Conservation (phyloP, 2,888 invertebrate species). For the Chirona hameri region DNA sequence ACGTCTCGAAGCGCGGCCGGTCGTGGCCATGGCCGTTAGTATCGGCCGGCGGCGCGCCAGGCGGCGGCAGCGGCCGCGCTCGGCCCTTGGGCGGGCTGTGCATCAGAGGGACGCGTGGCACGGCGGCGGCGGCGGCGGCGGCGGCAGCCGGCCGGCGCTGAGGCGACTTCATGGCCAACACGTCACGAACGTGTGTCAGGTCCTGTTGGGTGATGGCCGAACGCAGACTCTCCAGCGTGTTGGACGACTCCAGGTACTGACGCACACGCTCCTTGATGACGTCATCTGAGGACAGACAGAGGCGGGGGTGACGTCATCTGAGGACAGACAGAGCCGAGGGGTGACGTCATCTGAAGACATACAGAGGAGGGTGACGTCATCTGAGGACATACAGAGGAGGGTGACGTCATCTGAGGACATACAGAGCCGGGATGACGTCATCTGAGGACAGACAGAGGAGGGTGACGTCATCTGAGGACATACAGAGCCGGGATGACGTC, state of each 20-base stretch:
- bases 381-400: too few relatives aligned
- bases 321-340: too few relatives aligned
- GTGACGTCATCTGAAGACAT: too few relatives aligned
- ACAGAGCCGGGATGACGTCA: too few relatives aligned
- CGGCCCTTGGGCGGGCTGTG: slow-evolving; percentile 25
- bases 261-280: slow-evolving; percentile 66
- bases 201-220: slow-evolving; percentile 42
- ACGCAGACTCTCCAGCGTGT: slow-evolving; percentile 45
- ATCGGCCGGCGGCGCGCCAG: slow-evolving; percentile 31
- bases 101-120: slow-evolving; percentile 8
- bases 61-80: slow-evolving; percentile 31
- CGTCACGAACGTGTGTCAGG: slow-evolving; percentile 40
- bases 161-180: slow-evolving; percentile 39
- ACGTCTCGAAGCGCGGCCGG: slow-evolving; percentile 68
- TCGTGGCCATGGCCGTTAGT: slow-evolving; percentile 39
- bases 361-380: too few relatives aligned
- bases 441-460: too few relatives aligned
- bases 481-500: too few relatives aligned
- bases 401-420: too few relatives aligned
- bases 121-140: slow-evolving; percentile 30
- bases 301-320: too few relatives aligned
- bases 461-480: too few relatives aligned
- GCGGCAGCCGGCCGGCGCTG: too few relatives aligned
- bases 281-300: slow-evolving; percentile 62
- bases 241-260: slow-evolving; percentile 47